Conservation (phyloP, 1,140 invertebrate species). For the Drosophila arizonae region DNA sequence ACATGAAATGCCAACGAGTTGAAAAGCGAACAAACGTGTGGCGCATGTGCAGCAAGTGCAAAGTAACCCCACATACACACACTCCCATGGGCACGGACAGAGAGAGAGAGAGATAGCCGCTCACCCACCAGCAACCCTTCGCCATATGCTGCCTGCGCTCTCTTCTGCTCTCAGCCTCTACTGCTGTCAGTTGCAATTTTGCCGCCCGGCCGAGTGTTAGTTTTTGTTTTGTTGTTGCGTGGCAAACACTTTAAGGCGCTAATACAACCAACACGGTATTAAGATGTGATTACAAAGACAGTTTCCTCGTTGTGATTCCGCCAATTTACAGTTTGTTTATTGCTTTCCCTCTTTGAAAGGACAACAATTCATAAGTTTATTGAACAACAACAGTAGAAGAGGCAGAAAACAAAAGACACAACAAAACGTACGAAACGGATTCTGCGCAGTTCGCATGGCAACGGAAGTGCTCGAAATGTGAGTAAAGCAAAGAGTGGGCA, state of each 20-base stretch:
- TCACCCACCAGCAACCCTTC: constrained; percentile 40
- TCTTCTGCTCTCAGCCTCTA: constrained; percentile 23
- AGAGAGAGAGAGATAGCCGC: not conserved
- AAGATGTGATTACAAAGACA: constrained; percentile 22
- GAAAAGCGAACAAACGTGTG: constrained; percentile 47
- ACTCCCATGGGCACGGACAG: not conserved
- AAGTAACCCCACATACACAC: constrained; percentile 11
- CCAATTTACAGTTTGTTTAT: not conserved
- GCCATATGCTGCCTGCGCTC: not conserved
- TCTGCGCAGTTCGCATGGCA: constrained; percentile 59
- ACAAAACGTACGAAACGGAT: constrained; percentile 54
- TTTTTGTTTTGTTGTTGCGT: constrained; percentile 62
- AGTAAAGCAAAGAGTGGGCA: constrained; percentile 5
- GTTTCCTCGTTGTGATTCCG: constrained; percentile 10
- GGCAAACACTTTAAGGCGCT: constrained; percentile 4
- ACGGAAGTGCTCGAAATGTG: constrained; percentile 13
- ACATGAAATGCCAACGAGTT: constrained; percentile 65
- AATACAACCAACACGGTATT: constrained; percentile 1
- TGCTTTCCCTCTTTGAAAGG: too few species aligned
- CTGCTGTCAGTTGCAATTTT: constrained; percentile 62
- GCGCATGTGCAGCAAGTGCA: constrained; percentile 57
- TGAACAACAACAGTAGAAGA: constrained; percentile 23
- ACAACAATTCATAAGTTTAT: constrained; percentile 14
- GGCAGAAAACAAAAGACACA: constrained; percentile 31
- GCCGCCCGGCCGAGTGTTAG: constrained; percentile 66